Conservation (phyloP, 2,113 vertebrate genomes). For the Alouatta palliata region DNA sequence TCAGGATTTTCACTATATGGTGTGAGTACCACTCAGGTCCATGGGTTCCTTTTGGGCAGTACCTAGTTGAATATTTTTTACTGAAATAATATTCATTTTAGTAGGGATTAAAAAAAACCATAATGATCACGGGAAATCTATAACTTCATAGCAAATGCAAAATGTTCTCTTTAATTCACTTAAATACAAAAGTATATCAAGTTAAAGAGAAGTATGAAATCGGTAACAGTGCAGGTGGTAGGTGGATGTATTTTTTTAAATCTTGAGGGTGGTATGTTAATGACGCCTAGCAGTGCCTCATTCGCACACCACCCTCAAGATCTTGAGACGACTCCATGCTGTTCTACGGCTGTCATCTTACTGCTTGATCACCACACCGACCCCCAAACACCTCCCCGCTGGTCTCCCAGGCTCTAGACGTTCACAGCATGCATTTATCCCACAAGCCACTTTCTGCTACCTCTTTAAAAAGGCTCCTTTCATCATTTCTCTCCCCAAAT, state of each 20-base stretch:
- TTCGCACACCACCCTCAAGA: no score
- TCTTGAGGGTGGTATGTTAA: not conserved
- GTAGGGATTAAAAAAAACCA: not conserved
- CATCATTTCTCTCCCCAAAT: not conserved
- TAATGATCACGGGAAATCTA: not conserved
- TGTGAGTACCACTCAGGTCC: not conserved
- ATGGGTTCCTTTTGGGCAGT: not conserved
- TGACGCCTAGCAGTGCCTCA: not conserved
- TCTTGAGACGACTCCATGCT: no score
- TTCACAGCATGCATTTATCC: not conserved
- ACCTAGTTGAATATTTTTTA: not conserved
- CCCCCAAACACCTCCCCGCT: not conserved
- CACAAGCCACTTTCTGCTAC: not conserved
- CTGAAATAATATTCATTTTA: not conserved
- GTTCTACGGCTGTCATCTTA: rapidly evolving
- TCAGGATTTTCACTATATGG: rapidly evolving
- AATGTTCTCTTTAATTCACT: not conserved
- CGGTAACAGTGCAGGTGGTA: not conserved
- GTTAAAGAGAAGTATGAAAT: not conserved
- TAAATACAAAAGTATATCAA: not conserved
- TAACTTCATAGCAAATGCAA: not conserved
- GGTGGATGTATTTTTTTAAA: not conserved
- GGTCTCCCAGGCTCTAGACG: not conserved
- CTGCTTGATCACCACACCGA: not conserved
- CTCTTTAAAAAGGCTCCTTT: not conserved